phyloP scores from a whole-genome alignment of 1,140 invertebrate species.

The Listronotus oregonensis region DNA sequence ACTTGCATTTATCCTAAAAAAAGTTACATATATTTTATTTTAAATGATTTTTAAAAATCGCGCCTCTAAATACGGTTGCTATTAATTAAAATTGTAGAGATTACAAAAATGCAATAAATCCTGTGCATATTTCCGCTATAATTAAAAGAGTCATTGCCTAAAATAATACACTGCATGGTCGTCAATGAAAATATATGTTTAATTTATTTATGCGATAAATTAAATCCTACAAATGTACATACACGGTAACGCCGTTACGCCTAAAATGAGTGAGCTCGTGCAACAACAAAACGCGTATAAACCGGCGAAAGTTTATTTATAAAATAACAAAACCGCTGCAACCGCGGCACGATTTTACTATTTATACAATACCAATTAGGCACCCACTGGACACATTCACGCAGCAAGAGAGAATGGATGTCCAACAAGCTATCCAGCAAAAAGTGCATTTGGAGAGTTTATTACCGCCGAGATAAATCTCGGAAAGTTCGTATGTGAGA shows the following conservation, averaged over 20 bases:
- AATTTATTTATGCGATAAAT: constrained; percentile 32
- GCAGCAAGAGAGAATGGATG: constrained; percentile 12
- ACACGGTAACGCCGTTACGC: constrained; percentile 9
- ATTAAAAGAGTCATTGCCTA: constrained; percentile 17
- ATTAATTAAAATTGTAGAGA: not conserved
- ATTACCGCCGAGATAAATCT: no score
- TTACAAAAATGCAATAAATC: constrained; percentile 17
- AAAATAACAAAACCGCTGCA: constrained; percentile 32
- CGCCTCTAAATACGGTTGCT: no score
- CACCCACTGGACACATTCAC: constrained; percentile 25
- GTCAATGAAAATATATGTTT: constrained; percentile 28
- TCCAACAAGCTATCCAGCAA: constrained; percentile 6
- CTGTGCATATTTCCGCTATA: constrained; percentile 12
- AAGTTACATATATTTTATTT: no score
- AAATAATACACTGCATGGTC: constrained; percentile 18
- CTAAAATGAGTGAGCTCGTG: constrained; percentile 2
- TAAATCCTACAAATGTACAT: constrained; percentile 29
- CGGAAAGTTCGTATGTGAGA: no score
- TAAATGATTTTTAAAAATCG: no score
- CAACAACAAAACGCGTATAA: constrained; percentile 11
- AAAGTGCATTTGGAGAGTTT: not conserved
- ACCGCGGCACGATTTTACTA: constrained; percentile 30
- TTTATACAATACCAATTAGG: constrained; percentile 37
- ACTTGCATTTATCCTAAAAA: no score
- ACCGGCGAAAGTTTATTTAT: constrained; percentile 36